Percentiles rank a stretch among this genome's conserved stretches.
These are phyloP conservation scores for Acleris holmiana DNA, from an alignment of 2,888 invertebrate species.

Conservation along the genomic window DNA sequence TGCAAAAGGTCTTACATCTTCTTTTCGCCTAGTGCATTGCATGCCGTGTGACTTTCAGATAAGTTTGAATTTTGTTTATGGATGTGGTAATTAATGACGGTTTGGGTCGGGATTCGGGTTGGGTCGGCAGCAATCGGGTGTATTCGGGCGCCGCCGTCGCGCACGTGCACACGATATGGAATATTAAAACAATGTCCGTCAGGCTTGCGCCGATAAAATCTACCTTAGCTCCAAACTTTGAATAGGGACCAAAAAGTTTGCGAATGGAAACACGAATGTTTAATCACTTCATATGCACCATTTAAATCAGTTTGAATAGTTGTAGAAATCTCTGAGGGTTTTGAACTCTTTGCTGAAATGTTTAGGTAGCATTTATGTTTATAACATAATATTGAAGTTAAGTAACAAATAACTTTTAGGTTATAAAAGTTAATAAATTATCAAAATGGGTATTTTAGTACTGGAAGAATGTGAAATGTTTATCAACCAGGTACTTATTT, in stretches of 20 bases:
- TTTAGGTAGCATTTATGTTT: too few species aligned
- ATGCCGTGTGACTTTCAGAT: accelerated
- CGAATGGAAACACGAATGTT: constrained; percentile 31
- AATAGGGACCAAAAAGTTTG: constrained; percentile 33
- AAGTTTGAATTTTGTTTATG: constrained; percentile 38
- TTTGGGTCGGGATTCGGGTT: constrained; percentile 47
- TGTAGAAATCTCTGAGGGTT: background rate
- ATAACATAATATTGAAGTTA: too few species aligned
- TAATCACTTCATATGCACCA: constrained; percentile 29
- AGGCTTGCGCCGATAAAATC: constrained; percentile 38
- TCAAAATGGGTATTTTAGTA: too few species aligned
- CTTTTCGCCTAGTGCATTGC: constrained; percentile 26
- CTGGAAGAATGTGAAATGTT: too few species aligned
- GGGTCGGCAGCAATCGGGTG: constrained; percentile 64
- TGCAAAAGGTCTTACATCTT: constrained; percentile 44
- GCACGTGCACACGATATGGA: constrained; percentile 71
- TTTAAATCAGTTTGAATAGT: constrained; percentile 30
- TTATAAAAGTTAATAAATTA: too few species aligned
- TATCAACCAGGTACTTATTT: too few species aligned
- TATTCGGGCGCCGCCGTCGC: constrained; percentile 73
- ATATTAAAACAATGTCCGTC: constrained; percentile 57
- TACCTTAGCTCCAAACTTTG: constrained; percentile 39
- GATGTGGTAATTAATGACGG: constrained; percentile 30
- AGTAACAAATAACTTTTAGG: too few species aligned
- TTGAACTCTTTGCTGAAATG: background rate